Percentiles rank a stretch among this genome's conserved stretches.
Evolutionary conservation across 1,140 invertebrate species (phyloP).

Genomic region (Chymomyza costata): DNA sequence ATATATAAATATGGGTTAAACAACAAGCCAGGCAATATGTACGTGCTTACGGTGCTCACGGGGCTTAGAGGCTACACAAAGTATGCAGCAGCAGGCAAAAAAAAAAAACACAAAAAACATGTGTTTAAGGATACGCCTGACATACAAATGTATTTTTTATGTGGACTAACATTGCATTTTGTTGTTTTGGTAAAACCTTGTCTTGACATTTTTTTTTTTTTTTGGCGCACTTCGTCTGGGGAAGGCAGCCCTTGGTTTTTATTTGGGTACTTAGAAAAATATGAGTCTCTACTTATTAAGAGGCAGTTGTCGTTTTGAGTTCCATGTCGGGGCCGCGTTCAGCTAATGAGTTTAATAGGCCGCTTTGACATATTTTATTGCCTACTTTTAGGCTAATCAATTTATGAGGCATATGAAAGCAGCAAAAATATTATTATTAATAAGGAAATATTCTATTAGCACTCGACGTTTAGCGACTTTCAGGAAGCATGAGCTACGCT

Average conservation of each 20-base stretch:
- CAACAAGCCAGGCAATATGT: too few species aligned
- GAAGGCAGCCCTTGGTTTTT: too few species aligned
- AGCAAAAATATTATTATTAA: constrained; percentile 1
- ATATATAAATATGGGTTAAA: constrained; percentile 20
- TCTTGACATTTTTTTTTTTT: constrained; percentile 9
- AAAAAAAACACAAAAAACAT: constrained; percentile 44
- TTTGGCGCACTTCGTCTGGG: constrained; percentile 13
- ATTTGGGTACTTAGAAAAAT: too few species aligned
- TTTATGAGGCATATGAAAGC: constrained; percentile 30
- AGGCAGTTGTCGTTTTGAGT: constrained; percentile 34
- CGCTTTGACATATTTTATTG: constrained; percentile 48
- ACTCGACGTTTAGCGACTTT: too few species aligned
- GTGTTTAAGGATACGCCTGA: constrained; percentile 38
- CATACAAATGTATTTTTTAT: constrained; percentile 65
- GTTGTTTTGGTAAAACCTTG: too few species aligned
- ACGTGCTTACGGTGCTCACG: not conserved
- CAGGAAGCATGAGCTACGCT: too few species aligned
- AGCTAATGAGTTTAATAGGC: constrained; percentile 46
- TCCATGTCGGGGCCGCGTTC: constrained; percentile 1
- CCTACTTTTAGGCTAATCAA: constrained; percentile 43
- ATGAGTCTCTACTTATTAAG: too few species aligned
- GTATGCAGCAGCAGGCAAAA: too few species aligned
- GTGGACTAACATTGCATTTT: constrained; percentile 36
- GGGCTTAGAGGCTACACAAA: not conserved
- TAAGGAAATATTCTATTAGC: too few species aligned